These are phyloP conservation scores for Avahi laniger DNA, from an alignment of 2,797 vertebrate species.

Conservation along the genomic window DNA sequence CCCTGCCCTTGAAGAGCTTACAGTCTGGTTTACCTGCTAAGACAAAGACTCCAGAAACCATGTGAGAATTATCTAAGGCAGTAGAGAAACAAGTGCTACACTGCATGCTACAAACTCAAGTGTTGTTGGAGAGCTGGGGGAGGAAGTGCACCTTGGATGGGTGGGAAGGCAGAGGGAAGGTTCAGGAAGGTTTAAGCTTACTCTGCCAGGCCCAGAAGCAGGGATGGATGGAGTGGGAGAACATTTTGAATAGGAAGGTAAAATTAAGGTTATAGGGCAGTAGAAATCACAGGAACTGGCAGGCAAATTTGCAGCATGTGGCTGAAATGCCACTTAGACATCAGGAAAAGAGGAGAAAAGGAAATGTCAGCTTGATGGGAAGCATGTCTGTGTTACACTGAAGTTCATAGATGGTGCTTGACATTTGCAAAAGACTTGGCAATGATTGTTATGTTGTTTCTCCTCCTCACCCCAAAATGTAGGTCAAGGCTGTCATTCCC, in stretches of 20 bases:
- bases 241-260: conserved; percentile 44
- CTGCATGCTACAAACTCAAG: not conserved
- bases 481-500: conserved; percentile 48
- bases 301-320: conserved; percentile 1
- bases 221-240: not conserved
- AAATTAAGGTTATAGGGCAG: conserved; percentile 49
- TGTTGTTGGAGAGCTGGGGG: not conserved
- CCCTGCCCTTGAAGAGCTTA: not conserved
- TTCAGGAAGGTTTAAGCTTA: conserved; percentile 42
- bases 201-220: conserved; percentile 7
- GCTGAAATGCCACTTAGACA: conserved; percentile 39
- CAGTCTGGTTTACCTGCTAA: not conserved
- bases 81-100: not conserved
- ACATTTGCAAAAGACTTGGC: conserved; percentile 52
- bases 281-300: not conserved
- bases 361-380: conserved; percentile 54
- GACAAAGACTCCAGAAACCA: not conserved
- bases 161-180: conserved; percentile 28
- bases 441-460: conserved; percentile 33
- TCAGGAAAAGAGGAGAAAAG: conserved; percentile 29
- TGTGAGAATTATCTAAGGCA: not conserved
- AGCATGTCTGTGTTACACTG: not conserved
- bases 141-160: not conserved
- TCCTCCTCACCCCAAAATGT: conserved; percentile 45
- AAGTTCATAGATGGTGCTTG: conserved; percentile 35